Evolutionary conservation across 2,888 invertebrate genomes (phyloP).

Genomic region (Acanthopleura granulata): DNA sequence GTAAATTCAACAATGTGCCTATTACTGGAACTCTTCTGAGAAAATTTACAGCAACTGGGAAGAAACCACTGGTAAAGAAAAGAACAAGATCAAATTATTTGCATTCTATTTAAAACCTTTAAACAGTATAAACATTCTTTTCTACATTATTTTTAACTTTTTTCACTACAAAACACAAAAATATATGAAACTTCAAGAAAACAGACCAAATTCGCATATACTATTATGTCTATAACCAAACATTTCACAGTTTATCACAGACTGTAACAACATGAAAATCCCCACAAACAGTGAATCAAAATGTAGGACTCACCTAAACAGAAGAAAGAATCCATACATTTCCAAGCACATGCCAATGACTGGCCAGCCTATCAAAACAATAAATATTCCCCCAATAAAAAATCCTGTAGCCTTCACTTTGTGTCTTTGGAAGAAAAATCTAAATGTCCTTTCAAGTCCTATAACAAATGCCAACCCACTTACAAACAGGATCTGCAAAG

Average conservation of each 20-base stretch:
- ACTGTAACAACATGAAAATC: too few species aligned
- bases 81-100: background rate
- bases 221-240: too few species aligned
- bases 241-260: too few species aligned
- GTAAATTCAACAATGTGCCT: conserved; percentile 89
- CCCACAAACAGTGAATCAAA: too few species aligned
- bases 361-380: conserved; percentile 96
- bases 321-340: conserved; percentile 90
- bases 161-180: background rate
- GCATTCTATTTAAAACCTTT: background rate
- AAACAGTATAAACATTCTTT: background rate
- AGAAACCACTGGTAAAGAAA: conserved; percentile 85
- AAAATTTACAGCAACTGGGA: conserved; percentile 97
- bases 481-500: conserved; percentile 92
- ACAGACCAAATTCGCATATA: too few species aligned
- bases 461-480: conserved; percentile 95
- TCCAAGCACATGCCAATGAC: conserved; percentile 96
- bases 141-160: background rate
- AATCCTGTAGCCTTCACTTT: conserved; percentile 91
- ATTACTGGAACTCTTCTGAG: conserved; percentile 91
- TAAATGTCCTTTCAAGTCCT: conserved; percentile 92
- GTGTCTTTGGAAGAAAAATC: conserved; percentile 98
- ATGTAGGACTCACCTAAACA: conserved; percentile 72
- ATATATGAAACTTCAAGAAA: too few species aligned
- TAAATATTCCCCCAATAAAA: conserved; percentile 92